Evolutionary conservation across 1,140 invertebrate species (phyloP).

Genomic region (Drosophila hydei): DNA sequence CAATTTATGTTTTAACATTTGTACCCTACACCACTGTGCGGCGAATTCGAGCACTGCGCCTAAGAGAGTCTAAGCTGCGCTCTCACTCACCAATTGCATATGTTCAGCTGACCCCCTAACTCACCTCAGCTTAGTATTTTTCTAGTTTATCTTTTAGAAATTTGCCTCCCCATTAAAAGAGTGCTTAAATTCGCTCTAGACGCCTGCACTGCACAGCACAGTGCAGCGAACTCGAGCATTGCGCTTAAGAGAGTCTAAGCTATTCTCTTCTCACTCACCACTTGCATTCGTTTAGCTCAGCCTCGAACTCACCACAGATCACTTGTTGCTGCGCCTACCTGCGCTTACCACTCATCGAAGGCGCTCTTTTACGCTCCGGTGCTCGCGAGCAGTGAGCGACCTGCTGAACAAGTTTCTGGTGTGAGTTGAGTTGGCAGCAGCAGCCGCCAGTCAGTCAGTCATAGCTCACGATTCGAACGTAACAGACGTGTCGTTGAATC

Average conservation of each 20-base stretch:
- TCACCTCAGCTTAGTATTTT: slow-evolving; percentile 2
- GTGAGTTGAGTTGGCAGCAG: slow-evolving; percentile 54
- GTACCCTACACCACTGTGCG: slow-evolving; percentile 56
- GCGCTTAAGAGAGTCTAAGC: slow-evolving; percentile 8
- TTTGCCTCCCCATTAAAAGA: background rate
- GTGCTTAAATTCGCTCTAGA: background rate
- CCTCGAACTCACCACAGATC: slow-evolving; percentile 1
- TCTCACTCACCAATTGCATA: slow-evolving; percentile 2
- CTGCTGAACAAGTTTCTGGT: slow-evolving; percentile 61
- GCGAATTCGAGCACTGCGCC: slow-evolving; percentile 44
- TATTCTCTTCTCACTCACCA: slow-evolving; percentile 10
- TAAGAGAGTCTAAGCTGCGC: slow-evolving; percentile 3
- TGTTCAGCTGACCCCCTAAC: background rate
- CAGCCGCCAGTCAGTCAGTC: slow-evolving; percentile 60
- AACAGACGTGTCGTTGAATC: slow-evolving; percentile 82
- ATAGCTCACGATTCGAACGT: slow-evolving; percentile 76
- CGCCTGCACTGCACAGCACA: slow-evolving; percentile 16
- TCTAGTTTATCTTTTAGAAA: no score
- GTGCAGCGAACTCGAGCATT: slow-evolving; percentile 59
- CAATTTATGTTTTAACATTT: background rate
- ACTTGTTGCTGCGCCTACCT: slow-evolving; percentile 37
- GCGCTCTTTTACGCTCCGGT: slow-evolving; percentile 49
- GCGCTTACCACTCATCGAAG: slow-evolving; percentile 29
- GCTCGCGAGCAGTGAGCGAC: slow-evolving; percentile 32
- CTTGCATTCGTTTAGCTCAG: background rate